Base-by-base conservation (phyloP, 2,888 invertebrate species). In the Vesta saturnalis region DNA sequence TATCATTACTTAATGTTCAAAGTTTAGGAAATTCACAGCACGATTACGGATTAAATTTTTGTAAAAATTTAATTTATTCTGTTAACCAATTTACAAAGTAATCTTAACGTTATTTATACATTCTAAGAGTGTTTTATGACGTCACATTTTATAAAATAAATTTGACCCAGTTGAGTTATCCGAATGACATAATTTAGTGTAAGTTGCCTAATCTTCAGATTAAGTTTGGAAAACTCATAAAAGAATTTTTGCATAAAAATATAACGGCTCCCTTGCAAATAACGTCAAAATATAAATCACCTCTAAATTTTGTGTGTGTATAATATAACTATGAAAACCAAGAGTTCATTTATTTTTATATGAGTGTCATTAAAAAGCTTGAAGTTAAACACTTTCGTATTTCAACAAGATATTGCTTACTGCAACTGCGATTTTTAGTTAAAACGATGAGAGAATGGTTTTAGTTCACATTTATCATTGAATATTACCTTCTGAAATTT, bases 401-500 rank as follows among this genome's bases (percentile, higher is more conserved):
- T 64, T 58, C 55, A 43, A 35, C 35, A 35, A 35, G 35, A 10
- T 10, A 10, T 60, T 55, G 52, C 18, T 19, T 59, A 65, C 60
- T 60, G n/a, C n/a, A n/a, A n/a, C n/a, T n/a, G n/a, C n/a, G n/a
- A n/a, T n/a, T n/a, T n/a, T n/a, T n/a, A n/a, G n/a, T n/a, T n/a
- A n/a, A n/a, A 60, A 30, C 56, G 46, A 15, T 8, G 43, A 16
- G 22, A 6, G 30, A 49, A 49, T 39, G 21, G 16, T 21, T 43
- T 52, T 58, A 58, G 57, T n/a, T 30, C 52, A 46, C 47, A 58
- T 67, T 61, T 52, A 67, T 62, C 61, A 62, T 57, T 57, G 67
- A 54, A 49, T 52, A 52, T 67, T 54, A 62, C 62, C 58, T 67
- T 57, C 23, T 19, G 52, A 67, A 72, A 70, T 70, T 70, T 72